Conservation (phyloP, 64 coral and sea anemone genomes). For the Trachythela sp. region DNA sequence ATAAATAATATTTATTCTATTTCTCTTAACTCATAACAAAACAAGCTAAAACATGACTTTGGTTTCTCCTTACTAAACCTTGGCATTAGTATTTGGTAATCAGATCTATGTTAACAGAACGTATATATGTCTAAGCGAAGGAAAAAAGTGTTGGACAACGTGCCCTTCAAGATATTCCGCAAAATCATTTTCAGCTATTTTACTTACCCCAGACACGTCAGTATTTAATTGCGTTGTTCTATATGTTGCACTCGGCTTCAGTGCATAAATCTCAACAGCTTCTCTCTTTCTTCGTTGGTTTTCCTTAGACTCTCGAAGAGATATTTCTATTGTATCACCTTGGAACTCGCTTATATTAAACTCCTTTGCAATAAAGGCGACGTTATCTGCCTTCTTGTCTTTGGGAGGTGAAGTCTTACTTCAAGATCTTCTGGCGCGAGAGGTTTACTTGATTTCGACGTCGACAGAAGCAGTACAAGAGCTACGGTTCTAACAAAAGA, state of each 20-base stretch:
- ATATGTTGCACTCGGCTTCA: neutral
- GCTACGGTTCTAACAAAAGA: neutral
- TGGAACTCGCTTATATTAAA: neutral
- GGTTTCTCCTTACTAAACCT: neutral
- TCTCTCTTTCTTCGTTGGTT: neutral
- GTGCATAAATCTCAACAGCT: neutral
- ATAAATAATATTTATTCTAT: neutral
- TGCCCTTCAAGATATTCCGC: neutral
- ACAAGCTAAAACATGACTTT: neutral
- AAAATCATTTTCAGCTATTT: neutral
- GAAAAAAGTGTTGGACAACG: too few species aligned
- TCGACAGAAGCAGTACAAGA: neutral
- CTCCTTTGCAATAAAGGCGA: neutral
- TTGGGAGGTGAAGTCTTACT: neutral
- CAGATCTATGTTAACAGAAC: too few species aligned
- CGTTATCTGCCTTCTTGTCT: neutral
- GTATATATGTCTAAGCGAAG: too few species aligned
- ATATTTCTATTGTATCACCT: neutral
- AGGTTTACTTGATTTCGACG: neutral
- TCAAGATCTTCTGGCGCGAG: neutral
- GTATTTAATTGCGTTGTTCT: neutral
- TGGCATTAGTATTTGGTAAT: too few species aligned
- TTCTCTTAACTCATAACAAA: neutral
- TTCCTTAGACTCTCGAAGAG: neutral
- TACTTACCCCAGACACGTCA: neutral